phyloP scores from a whole-genome alignment of 23 tunicate genomes.

The Oikopleura albicans region DNA sequence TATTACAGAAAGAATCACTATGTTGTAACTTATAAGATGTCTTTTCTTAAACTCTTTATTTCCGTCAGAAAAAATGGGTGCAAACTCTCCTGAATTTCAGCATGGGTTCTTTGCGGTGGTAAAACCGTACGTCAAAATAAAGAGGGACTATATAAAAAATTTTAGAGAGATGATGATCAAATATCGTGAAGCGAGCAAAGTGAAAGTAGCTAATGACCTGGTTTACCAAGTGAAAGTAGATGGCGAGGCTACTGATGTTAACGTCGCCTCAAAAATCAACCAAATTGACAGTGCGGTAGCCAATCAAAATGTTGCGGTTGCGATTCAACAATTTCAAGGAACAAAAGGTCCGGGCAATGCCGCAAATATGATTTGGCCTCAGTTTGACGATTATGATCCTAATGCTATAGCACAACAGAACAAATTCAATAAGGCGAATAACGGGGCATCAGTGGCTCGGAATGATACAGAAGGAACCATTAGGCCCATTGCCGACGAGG shows the following conservation, averaged over 20 bases:
- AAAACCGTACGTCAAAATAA: no score
- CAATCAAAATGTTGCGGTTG: background rate
- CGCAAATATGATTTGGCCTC: background rate
- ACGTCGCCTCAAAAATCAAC: background rate
- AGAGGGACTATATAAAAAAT: no score
- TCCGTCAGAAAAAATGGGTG: no score
- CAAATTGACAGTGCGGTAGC: background rate
- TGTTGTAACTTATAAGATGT: no score
- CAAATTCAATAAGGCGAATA: background rate
- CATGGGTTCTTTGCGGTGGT: no score
- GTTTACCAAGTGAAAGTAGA: background rate
- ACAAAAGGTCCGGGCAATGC: background rate
- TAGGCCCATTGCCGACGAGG: background rate
- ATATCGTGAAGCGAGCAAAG: background rate
- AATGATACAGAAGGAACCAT: background rate
- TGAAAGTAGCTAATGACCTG: background rate
- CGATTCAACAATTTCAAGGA: background rate
- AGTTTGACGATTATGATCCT: background rate
- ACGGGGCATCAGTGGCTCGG: background rate
- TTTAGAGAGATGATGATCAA: background rate
- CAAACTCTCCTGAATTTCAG: no score
- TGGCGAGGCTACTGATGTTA: background rate
- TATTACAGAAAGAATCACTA: no score
- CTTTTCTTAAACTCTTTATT: no score
- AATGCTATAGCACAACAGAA: background rate